phyloP scores from a whole-genome alignment of 2,113 vertebrate species.

The Crotalus horridus region DNA sequence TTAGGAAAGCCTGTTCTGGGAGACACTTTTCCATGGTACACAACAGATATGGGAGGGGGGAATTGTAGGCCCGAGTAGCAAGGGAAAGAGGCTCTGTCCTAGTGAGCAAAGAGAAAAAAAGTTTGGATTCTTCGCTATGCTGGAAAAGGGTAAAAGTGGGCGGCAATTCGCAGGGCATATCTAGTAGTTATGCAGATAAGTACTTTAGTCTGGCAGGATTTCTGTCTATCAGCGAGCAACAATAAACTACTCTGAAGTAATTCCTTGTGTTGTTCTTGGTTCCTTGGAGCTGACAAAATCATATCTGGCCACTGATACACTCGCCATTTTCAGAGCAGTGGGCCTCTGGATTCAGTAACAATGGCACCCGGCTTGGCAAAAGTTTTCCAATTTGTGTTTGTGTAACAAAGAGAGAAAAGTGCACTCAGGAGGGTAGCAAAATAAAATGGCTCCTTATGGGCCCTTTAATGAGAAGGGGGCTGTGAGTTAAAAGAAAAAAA shows the following conservation, averaged over 20 bases:
- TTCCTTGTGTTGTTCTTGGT: not conserved
- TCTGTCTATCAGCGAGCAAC: not conserved
- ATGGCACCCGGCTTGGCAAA: not conserved
- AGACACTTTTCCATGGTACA: not conserved
- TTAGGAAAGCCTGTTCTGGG: not conserved
- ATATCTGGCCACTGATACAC: constrained; percentile 8
- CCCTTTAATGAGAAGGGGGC: constrained; percentile 2
- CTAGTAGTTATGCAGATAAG: not conserved
- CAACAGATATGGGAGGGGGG: not conserved
- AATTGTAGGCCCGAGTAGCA: not conserved
- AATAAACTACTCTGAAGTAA: not conserved
- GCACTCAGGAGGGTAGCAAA: constrained; percentile 32
- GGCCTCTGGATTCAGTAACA: not conserved
- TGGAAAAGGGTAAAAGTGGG: not conserved
- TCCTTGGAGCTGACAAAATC: not conserved
- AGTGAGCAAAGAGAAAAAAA: not conserved
- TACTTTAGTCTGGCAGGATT: not conserved
- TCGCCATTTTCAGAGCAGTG: accelerated
- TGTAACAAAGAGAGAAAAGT: constrained; percentile 5
- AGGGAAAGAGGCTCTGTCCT: not conserved
- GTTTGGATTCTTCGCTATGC: not conserved
- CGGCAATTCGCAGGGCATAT: not conserved
- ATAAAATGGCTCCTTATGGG: constrained; percentile 1
- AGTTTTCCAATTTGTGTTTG: constrained; percentile 28
- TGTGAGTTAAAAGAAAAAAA: constrained; percentile 35